Base-by-base conservation (phyloP, 1,140 invertebrate species). In the Fopius arisanus region DNA sequence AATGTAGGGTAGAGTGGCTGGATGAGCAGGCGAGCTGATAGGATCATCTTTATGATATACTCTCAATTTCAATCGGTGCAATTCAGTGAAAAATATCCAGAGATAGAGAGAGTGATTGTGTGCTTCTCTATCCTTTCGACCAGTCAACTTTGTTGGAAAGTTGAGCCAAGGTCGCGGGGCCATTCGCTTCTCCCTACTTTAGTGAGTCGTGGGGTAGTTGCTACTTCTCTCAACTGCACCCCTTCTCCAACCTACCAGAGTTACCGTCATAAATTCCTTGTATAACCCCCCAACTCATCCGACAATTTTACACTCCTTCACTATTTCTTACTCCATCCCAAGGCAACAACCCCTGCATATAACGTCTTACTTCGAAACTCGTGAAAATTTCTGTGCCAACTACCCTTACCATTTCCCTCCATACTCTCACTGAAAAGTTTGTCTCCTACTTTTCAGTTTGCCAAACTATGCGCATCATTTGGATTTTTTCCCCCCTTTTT, bases 111-210 rank as follows among this genome's bases (percentile, higher is more conserved):
- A 28, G 26, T 28, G 67, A 37, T 31, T 63, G 41, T 43, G 63
- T 23, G 21, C 16, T 26, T 16, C 33, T 51, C 40, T 62, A 67
- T 73, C 66, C 66, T 73, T 41, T 73, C 72, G 72, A 73, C 72
- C 72, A 29, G 65, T 68, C 68, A 73, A 73, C 72, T 73, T 73
- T 73, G 72, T 73, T 73, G 48, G 48, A n/a, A 73, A 73, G 72
- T 73, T 68, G 31, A 73, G 66, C 72, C 72, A 73, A 73, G 82
- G 80, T 84, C 79, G 82, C 78, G n/a, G 41, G 72, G 72, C 69
- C 63, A 71, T 67, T 67, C n/a, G 63, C 75, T 69, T 51, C 59
- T 37, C 62, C 28, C 70, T 29, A 40, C 62, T 40, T 40, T 62
- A 54, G 63, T 72, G 54, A 63, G 37, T 48, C 43, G 70, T 51